phyloP scores from a whole-genome alignment of 2,888 invertebrate species.

The Pheosia gnoma region DNA sequence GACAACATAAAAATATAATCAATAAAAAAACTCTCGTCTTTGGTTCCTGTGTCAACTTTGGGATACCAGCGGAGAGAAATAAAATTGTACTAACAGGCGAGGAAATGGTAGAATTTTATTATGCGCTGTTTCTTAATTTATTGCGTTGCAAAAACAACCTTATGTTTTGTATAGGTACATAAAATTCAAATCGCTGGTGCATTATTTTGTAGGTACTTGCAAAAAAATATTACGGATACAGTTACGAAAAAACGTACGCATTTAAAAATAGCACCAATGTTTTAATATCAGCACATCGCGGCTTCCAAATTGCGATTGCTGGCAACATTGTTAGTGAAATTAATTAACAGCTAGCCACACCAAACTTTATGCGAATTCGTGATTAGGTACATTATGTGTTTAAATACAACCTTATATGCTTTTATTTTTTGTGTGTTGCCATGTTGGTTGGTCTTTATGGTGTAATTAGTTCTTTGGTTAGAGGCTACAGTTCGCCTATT shows the following conservation, averaged over 20 bases:
- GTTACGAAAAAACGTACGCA: slow-evolving; percentile 58
- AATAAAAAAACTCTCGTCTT: slow-evolving; percentile 62
- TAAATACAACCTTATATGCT: slow-evolving; percentile 26
- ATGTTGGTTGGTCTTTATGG: slow-evolving; percentile 1
- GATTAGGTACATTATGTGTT: slow-evolving; percentile 34
- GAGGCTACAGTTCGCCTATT: too few species aligned
- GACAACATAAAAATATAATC: slow-evolving; percentile 46
- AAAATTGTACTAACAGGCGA: slow-evolving; percentile 74
- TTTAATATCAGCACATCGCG: slow-evolving; percentile 71
- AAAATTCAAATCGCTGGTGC: slow-evolving; percentile 75
- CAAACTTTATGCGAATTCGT: slow-evolving; percentile 54
- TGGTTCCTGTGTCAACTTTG: slow-evolving; percentile 67
- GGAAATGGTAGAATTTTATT: slow-evolving; percentile 29
- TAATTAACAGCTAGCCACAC: slow-evolving; percentile 66
- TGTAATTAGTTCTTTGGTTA: too few species aligned
- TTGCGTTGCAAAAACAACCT: slow-evolving; percentile 54
- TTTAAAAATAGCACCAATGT: slow-evolving; percentile 80
- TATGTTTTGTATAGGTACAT: slow-evolving; percentile 39
- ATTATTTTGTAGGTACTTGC: slow-evolving; percentile 38
- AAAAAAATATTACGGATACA: slow-evolving; percentile 42
- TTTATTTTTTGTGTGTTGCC: background rate
- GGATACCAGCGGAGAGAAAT: slow-evolving; percentile 45
- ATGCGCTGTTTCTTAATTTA: slow-evolving; percentile 43
- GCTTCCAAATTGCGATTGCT: slow-evolving; percentile 53
- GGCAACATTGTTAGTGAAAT: slow-evolving; percentile 54